Percentiles rank a stretch among this genome's conserved stretches.
Evolutionary conservation across 1,140 invertebrate species (phyloP).

Genomic region (Drosophila oshimai): DNA sequence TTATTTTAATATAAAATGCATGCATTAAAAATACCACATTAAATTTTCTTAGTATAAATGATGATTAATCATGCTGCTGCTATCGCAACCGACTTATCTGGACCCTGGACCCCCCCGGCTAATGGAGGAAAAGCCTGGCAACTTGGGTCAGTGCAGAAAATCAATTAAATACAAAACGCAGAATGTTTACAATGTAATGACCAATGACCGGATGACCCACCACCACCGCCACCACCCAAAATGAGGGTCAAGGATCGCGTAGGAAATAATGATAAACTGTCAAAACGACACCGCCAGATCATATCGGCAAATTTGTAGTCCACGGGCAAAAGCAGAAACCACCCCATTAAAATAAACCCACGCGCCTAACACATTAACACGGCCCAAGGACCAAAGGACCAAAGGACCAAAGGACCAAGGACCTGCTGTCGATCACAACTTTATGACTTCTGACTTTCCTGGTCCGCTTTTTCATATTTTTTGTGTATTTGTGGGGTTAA

Average conservation of each 20-base stretch:
- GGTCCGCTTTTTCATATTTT: not conserved
- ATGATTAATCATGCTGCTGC: slow-evolving; percentile 22
- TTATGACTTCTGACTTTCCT: slow-evolving; percentile 54
- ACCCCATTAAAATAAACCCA: slow-evolving; percentile 25
- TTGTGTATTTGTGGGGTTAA: slow-evolving; percentile 4
- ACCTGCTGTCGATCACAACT: slow-evolving; percentile 58
- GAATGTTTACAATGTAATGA: slow-evolving; percentile 58
- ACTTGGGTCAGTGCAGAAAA: slow-evolving; percentile 53
- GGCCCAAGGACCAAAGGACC: not conserved
- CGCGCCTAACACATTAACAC: slow-evolving; percentile 72
- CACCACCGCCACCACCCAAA: not conserved
- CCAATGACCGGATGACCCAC: slow-evolving; percentile 21
- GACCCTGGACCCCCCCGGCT: slow-evolving; percentile 20
- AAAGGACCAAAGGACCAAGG: slow-evolving; percentile 23
- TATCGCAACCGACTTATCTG: slow-evolving; percentile 20
- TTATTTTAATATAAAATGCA: not conserved
- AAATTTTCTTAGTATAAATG: not conserved
- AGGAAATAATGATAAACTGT: slow-evolving; percentile 69
- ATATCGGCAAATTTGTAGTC: slow-evolving; percentile 48
- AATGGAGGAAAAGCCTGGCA: slow-evolving; percentile 38
- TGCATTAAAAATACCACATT: not conserved
- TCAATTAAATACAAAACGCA: slow-evolving; percentile 67
- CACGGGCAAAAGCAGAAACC: slow-evolving; percentile 8
- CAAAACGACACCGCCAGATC: slow-evolving; percentile 56
- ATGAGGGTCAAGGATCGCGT: slow-evolving; percentile 12